Evolutionary conservation across 2,888 invertebrate genomes (phyloP).

Genomic region (Erpobdella octoculata): DNA sequence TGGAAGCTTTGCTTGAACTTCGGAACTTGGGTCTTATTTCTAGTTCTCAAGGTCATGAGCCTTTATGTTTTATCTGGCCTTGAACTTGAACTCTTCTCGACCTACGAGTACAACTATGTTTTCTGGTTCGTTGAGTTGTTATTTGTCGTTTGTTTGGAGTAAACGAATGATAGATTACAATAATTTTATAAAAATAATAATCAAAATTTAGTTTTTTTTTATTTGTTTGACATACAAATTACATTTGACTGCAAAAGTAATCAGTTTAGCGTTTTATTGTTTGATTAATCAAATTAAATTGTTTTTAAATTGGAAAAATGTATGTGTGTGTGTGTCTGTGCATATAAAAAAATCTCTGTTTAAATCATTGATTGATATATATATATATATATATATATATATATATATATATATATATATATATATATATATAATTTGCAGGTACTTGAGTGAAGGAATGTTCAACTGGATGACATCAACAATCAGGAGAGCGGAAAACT

Average conservation of each 20-base stretch:
- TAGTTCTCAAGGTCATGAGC: slow-evolving; percentile 72
- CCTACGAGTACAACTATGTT: slow-evolving; percentile 90
- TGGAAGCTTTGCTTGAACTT: slow-evolving; percentile 71
- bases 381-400: background rate
- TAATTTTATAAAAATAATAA: background rate
- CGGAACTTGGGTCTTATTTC: slow-evolving; percentile 89
- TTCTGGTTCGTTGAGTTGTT: slow-evolving; percentile 53
- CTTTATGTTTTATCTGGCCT: slow-evolving; percentile 86
- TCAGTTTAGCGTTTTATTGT: too few species aligned
- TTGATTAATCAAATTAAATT: too few species aligned
- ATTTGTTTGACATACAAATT: too few species aligned
- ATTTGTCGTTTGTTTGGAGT: too few species aligned
- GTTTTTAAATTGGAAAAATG: too few species aligned
- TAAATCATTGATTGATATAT: too few species aligned
- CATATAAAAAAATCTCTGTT: background rate
- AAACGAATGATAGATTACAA: background rate
- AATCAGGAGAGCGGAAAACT: slow-evolving; percentile 76
- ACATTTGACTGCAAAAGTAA: too few species aligned
- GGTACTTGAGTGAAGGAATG: slow-evolving; percentile 68
- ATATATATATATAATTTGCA: slow-evolving; percentile 32
- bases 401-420: background rate
- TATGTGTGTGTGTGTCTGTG: background rate
- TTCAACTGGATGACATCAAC: slow-evolving; percentile 89
- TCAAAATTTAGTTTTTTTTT: too few species aligned
- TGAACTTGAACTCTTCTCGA: slow-evolving; percentile 86